Conservation (phyloP, 2,797 vertebrate species). For the Phaenicophaeus curvirostris region DNA sequence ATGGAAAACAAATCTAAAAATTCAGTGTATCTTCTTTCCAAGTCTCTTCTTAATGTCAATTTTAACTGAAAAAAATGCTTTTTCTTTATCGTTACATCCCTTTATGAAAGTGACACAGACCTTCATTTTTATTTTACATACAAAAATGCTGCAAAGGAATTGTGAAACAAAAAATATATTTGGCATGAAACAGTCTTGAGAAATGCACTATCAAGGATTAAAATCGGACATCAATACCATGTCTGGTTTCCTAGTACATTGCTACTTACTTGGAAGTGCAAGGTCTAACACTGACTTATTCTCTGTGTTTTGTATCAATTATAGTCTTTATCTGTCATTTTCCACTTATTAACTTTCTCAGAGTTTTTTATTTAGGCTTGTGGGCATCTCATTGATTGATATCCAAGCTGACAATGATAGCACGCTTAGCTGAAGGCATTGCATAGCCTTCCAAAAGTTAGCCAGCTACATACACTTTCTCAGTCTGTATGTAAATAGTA, state of each 20-base stretch:
- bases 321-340: background rate
- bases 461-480: background rate
- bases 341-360: background rate
- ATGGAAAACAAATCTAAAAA: background rate
- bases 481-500: background rate
- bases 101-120: background rate
- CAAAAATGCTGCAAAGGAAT: background rate
- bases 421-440: background rate
- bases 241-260: background rate
- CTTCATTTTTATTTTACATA: background rate
- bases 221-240: background rate
- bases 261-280: background rate
- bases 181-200: background rate
- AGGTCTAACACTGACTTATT: background rate
- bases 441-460: background rate
- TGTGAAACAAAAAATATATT: background rate
- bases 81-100: background rate
- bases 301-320: background rate
- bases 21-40: background rate
- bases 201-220: background rate
- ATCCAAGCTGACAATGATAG: background rate
- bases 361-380: background rate
- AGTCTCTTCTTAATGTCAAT: background rate
- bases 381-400: background rate
- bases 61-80: background rate